Evolutionary conservation across 2,113 vertebrate species (phyloP), one percentile per base, ranked within the genome.

Genomic region (Naja naja): DNA sequence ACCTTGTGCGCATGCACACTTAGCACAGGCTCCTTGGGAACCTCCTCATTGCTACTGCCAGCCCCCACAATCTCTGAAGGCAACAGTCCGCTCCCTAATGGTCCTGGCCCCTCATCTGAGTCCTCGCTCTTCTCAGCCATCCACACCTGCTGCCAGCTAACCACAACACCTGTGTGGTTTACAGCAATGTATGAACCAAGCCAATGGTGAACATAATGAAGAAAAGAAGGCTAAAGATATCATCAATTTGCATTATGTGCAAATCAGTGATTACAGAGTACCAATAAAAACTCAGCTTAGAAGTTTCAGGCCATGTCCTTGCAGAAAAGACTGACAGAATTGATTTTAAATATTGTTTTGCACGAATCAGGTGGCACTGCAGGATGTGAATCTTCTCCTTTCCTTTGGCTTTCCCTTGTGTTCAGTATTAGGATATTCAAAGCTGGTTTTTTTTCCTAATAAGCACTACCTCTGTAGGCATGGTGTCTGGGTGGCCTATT

Each of bases 401-500:
- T 92, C 55, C 64, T 90, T 30, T 93, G 89, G 22, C 12, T 90
- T 94, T 74, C 90, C 53, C 90, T 89, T 89, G 27, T 64, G 74
- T 90, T 25, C 45, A 58, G 56, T 43, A 74, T 87, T 49, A 55
- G 60, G 85, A 94, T 90, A 94, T 49, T 87, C 0, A 0, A 91
- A 90, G 12, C 2, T 74, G 30, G 47, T 6, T 22, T 45, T 55
- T 45, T 85, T 2, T 11, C 1, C 10, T 91, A 47, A 1, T 6
- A 47, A 52, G 0, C 43, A 23, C 23, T 85, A 1, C 81, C 94
- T 64, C 91, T 81, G n/a, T 90, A 60, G 87, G 89, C 27, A 90
- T 93, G 85, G 14, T 85, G 60, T 93, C 93, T 64, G 87, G 94
- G 95, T 91, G 95, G 56, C 54, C 16, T 56, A 30, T 92, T 93